Percentiles rank a stretch among this genome's conserved stretches.
These are phyloP conservation scores for Fopius arisanus DNA, from an alignment of 1,140 invertebrate species.

Conservation along the genomic window DNA sequence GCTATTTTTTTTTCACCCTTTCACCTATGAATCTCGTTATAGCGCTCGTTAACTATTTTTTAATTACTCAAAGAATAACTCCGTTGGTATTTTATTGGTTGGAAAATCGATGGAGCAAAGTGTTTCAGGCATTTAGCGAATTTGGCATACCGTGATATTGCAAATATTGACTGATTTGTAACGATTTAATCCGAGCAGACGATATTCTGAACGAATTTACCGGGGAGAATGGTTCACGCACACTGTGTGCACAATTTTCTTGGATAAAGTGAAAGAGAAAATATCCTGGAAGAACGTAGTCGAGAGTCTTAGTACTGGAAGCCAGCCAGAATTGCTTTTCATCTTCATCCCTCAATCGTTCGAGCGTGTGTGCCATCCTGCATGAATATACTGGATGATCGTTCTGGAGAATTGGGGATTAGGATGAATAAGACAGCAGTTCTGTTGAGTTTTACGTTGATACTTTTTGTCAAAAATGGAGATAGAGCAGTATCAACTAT, in stretches of 20 bases:
- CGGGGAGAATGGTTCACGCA: neutral
- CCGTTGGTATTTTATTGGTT: too few relatives aligned
- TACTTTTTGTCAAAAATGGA: too few relatives aligned
- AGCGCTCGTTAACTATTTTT: neutral
- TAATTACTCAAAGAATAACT: neutral
- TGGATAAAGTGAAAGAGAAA: neutral
- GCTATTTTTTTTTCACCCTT: neutral
- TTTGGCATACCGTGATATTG: too few relatives aligned
- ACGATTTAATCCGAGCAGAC: neutral
- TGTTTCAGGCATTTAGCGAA: too few relatives aligned
- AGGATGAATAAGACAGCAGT: neutral
- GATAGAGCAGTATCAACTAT: too few relatives aligned
- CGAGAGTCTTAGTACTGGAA: neutral
- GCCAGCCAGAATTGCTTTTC: constrained; percentile 1
- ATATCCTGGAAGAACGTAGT: neutral
- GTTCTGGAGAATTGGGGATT: neutral
- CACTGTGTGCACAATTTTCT: neutral
- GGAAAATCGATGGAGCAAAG: too few relatives aligned
- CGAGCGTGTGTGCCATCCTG: neutral
- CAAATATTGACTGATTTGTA: too few relatives aligned
- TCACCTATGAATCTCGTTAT: neutral
- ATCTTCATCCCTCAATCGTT: constrained; percentile 1
- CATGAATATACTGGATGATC: neutral
- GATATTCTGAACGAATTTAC: neutral
- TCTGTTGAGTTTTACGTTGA: neutral